Conservation (phyloP, 2,888 invertebrate genomes). For the Meganola albula region DNA sequence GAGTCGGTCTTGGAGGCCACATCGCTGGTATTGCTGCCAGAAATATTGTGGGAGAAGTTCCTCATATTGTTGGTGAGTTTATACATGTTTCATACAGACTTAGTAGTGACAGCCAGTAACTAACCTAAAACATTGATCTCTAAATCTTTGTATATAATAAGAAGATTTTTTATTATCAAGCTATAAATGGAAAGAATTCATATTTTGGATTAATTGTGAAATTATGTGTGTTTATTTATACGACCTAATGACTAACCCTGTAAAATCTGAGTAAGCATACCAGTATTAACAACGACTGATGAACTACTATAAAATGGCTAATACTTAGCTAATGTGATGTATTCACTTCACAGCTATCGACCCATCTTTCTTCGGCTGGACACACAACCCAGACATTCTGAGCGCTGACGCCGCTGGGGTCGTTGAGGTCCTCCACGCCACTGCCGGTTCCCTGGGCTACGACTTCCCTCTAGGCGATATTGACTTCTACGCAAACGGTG, state of each 20-base stretch:
- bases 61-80: slow-evolving; percentile 53
- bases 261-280: no score
- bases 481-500: slow-evolving; percentile 67
- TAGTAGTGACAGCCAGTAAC: no score
- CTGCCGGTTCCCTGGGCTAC: slow-evolving; percentile 52
- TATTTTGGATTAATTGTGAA: no score
- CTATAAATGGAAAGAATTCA: no score
- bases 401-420: slow-evolving; percentile 42
- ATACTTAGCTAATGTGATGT: no score
- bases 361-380: slow-evolving; percentile 63
- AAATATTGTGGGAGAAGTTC: slow-evolving; percentile 34
- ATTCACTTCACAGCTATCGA: slow-evolving; percentile 63
- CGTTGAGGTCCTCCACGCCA: slow-evolving; percentile 64
- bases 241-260: no score
- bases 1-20: slow-evolving; percentile 58
- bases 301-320: no score
- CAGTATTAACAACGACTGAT: no score
- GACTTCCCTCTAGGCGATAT: slow-evolving; percentile 57
- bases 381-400: slow-evolving; percentile 50
- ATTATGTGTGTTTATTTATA: no score
- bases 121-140: neutral
- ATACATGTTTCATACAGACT: neutral
- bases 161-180: no score
- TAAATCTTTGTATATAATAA: no score
- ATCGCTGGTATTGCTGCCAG: slow-evolving; percentile 64